Base-by-base conservation (phyloP, 2,113 vertebrate species). In the Ammodytes marinus region DNA sequence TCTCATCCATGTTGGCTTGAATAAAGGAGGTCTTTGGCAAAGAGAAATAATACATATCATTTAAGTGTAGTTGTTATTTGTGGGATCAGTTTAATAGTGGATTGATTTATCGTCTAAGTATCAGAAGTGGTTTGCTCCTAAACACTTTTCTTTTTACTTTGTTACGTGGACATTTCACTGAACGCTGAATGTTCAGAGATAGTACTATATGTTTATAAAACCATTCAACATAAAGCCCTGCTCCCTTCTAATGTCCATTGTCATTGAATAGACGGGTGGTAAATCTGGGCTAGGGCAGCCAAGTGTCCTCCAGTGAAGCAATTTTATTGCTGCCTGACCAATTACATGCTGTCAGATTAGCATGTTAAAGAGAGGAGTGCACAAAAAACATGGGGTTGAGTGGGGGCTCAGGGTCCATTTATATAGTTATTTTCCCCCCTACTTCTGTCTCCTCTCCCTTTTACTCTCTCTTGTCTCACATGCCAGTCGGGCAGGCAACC, bases 281-380 rank as follows among this genome's bases (percentile, higher is more conserved):
- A 46, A 77, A 87, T 35, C 75, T 64, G 61, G 78, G 74, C 58
- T 52, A 42, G 12, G 19, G 12, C 4, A 0, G 76, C 78, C 43
- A 52, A 89, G 80, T 65, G 72, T 82, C 78, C 85, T 75, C 87
- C 67, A 76, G 52, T 66, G 76, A 61, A 69, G 54, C 55, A 54
- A 10, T 82, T 83, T 80, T 60, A 83, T 86, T 78, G 83, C 83
- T 77, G 77, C 79, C 45, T 60, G 74, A 82, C 69, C 70, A 84
- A 85, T 84, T 83, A 84, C 88, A 85, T 74, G 85, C 88, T 81
- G 74, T 87, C 76, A 80, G 83, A 92, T 91, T 89, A 87, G 88
- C 88, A 87, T 90, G 74, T 73, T 77, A 70, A 86, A 85, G 84
- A 85, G 61, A 68, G 8, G 42, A 66, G 72, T 14, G 55, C 69